Evolutionary conservation across 2,113 vertebrate genomes (phyloP).

Genomic region (Tauraco erythrolophus): DNA sequence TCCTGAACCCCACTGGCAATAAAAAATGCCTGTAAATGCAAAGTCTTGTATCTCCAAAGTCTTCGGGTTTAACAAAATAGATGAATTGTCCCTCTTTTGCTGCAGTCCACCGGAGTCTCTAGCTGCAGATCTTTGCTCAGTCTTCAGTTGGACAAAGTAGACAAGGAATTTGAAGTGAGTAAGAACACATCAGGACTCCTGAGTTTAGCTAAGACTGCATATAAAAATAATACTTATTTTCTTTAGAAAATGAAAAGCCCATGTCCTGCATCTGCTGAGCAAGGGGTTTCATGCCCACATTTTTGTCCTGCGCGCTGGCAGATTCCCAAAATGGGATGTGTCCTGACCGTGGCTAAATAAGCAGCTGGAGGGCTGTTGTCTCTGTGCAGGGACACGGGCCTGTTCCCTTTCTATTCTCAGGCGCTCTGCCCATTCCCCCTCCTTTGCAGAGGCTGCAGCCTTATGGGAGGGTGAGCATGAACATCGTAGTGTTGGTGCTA

Average conservation of each 20-base stretch:
- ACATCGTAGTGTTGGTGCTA: background rate
- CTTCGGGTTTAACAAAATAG: background rate
- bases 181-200: background rate
- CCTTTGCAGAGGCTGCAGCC: background rate
- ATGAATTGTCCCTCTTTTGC: background rate
- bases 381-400: background rate
- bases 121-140: background rate
- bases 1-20: background rate
- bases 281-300: background rate
- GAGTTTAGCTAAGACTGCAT: background rate
- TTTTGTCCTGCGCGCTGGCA: background rate
- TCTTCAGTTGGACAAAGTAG: background rate
- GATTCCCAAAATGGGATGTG: background rate
- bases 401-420: background rate
- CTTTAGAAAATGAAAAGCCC: conserved; percentile 17
- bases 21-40: background rate
- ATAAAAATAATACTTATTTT: conserved; percentile 38
- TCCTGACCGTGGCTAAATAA: background rate
- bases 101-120: background rate
- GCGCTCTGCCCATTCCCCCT: background rate
- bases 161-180: background rate
- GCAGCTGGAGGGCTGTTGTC: conserved; percentile 22
- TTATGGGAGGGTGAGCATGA: background rate
- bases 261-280: conserved; percentile 27
- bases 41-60: background rate